Percentiles rank a stretch among this genome's conserved stretches.
Conservation (phyloP, 2,113 vertebrate species). For the Callithrix jacchus region DNA sequence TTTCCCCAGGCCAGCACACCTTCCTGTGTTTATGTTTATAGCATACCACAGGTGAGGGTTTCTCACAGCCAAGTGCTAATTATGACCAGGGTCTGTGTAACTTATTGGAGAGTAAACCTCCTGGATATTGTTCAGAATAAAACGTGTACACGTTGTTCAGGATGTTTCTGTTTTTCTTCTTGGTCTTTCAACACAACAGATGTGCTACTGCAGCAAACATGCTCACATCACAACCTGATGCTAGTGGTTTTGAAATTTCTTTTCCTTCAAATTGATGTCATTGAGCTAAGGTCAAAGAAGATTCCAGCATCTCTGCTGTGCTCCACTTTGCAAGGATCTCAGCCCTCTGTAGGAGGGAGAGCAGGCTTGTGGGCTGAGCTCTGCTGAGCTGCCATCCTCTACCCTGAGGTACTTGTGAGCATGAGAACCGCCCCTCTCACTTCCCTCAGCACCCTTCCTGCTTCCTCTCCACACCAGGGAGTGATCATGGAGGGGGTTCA, state of each 20-base stretch:
- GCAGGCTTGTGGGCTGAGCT: too few species aligned
- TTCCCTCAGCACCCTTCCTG: neutral
- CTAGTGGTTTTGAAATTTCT: neutral
- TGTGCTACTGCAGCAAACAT: conserved; percentile 57
- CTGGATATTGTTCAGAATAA: neutral
- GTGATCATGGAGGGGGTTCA: neutral
- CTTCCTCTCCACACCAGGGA: neutral
- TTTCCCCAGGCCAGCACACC: neutral
- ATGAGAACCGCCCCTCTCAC: neutral
- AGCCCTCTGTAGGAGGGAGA: neutral
- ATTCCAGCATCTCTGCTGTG: neutral
- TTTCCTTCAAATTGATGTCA: neutral
- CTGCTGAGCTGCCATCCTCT: neutral
- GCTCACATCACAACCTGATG: neutral
- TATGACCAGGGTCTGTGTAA: neutral
- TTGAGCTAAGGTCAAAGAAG: conserved; percentile 44
- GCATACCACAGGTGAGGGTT: neutral
- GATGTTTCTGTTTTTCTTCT: conserved; percentile 36
- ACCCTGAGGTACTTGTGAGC: neutral
- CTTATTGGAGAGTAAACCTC: neutral
- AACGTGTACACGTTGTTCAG: neutral
- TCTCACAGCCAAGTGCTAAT: neutral
- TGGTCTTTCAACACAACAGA: neutral
- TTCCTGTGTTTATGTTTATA: neutral
- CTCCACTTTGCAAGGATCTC: neutral